Evolutionary conservation across 2,888 invertebrate genomes (phyloP), one percentile per base, ranked within the genome.

Genomic region (Tetranychus truncatus): DNA sequence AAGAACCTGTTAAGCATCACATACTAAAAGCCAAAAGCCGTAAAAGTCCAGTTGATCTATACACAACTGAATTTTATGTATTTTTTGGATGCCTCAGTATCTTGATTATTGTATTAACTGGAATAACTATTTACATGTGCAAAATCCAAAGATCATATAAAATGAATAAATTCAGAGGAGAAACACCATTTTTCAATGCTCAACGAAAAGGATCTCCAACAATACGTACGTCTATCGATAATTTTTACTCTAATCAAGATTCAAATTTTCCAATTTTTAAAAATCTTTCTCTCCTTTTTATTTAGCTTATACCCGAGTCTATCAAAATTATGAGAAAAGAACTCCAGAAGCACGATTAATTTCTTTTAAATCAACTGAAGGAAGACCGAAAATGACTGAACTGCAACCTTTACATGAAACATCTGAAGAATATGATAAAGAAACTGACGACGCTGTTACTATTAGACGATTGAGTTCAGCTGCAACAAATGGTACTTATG

Each of bases 41-140:
- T n/a, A 77, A 66, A 73, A 11, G 24, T 75, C 34, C 66, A 65
- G 46, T 72, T 24, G 21, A 66, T 21, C 24, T 76, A 34, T 44
- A 69, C 79, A 80, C 66, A 34, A 18, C 21, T 21, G 89, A 84
- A 88, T 69, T 69, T 69, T 69, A 91, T 79, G 87, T 92, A 76
- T 91, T 92, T 80, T 88, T 92, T 6, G 78, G 88, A 88, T 1
- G 85, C 92, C 88, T 89, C 66, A 87, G 88, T 66, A 85, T 92
- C 77, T 90, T 92, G 81, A 84, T 90, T 69, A 84, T 89, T 21
- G 89, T 88, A 80, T 87, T 88, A 15, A 82, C 89, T 76, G 87
- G 87, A 77, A 87, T 88, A 78, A 83, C 86, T 74, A 89, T 90
- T 80, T 91, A 91, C 80, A 87, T 88, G 72, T 91, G 89, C 85